These are phyloP conservation scores for Diceros bicornis DNA, from an alignment of 2,797 vertebrate genomes.

Conservation along the genomic window DNA sequence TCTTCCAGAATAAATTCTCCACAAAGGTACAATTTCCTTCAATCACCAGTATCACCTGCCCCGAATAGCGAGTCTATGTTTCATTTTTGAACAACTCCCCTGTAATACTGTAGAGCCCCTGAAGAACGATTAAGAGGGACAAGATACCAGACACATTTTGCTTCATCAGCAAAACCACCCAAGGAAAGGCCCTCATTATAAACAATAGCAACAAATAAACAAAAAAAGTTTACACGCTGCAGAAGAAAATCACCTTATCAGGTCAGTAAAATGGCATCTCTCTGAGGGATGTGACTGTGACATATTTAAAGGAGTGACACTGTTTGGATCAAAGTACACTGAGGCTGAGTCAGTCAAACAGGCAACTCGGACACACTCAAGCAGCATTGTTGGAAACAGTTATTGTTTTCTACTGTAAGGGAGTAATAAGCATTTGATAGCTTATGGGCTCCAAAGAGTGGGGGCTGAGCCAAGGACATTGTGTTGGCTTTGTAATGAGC, in stretches of 20 bases:
- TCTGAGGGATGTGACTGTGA: neutral
- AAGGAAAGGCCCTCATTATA: neutral
- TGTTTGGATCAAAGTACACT: neutral
- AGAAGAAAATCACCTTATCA: slow-evolving; percentile 19
- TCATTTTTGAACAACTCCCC: neutral
- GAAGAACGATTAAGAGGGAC: neutral
- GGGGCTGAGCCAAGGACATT: neutral
- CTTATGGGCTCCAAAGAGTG: neutral
- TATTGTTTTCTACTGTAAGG: neutral
- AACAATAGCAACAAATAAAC: neutral
- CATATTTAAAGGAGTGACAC: neutral
- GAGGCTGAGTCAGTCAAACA: neutral
- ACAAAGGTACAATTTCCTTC: neutral
- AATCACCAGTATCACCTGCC: neutral
- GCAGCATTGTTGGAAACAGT: neutral
- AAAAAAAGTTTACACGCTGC: neutral
- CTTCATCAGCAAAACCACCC: neutral
- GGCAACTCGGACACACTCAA: neutral
- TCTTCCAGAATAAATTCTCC: neutral
- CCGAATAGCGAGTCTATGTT: neutral
- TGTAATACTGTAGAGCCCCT: neutral
- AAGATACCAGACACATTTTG: neutral
- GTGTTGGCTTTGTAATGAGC: neutral
- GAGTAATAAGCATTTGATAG: neutral
- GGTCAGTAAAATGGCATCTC: neutral